Conservation (phyloP, 2,113 vertebrate genomes). For the Scatophagus argus region DNA sequence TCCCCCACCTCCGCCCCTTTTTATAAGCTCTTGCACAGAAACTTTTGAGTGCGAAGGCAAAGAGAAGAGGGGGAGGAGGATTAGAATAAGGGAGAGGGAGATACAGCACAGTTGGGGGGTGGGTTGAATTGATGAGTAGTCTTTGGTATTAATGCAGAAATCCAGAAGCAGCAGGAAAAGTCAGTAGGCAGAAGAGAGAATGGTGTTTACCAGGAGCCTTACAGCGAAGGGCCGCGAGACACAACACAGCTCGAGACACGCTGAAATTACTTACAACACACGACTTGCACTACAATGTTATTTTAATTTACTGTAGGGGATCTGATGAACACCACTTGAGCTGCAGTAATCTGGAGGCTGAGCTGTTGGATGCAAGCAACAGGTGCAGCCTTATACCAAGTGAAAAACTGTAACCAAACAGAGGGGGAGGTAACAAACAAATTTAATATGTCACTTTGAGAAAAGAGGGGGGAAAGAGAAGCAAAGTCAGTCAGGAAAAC, state of each 20-base stretch:
- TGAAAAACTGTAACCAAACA: background rate
- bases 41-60: slow-evolving; percentile 79
- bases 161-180: slow-evolving; percentile 37
- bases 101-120: slow-evolving; percentile 46
- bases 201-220: slow-evolving; percentile 11
- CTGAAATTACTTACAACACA: slow-evolving; percentile 41
- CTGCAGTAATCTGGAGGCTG: slow-evolving; percentile 13
- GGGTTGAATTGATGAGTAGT: slow-evolving; percentile 54
- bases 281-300: background rate
- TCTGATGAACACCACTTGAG: slow-evolving; percentile 7
- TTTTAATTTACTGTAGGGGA: slow-evolving; percentile 33
- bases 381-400: slow-evolving; percentile 36
- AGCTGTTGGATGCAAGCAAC: slow-evolving; percentile 40
- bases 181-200: slow-evolving; percentile 28
- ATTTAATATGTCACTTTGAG: background rate
- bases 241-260: slow-evolving; percentile 36
- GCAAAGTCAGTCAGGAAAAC: slow-evolving; percentile 14
- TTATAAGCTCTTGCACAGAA: slow-evolving; percentile 81
- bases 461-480: background rate
- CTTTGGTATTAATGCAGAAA: slow-evolving; percentile 49
- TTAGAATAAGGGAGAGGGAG: slow-evolving; percentile 59
- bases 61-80: slow-evolving; percentile 67
- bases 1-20: slow-evolving; percentile 49
- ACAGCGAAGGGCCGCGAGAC: slow-evolving; percentile 33
- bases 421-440: background rate